Percentiles rank a stretch among this genome's conserved stretches.
Evolutionary conservation across 1,140 invertebrate genomes (phyloP).

Genomic region (Procambarus clarkii): DNA sequence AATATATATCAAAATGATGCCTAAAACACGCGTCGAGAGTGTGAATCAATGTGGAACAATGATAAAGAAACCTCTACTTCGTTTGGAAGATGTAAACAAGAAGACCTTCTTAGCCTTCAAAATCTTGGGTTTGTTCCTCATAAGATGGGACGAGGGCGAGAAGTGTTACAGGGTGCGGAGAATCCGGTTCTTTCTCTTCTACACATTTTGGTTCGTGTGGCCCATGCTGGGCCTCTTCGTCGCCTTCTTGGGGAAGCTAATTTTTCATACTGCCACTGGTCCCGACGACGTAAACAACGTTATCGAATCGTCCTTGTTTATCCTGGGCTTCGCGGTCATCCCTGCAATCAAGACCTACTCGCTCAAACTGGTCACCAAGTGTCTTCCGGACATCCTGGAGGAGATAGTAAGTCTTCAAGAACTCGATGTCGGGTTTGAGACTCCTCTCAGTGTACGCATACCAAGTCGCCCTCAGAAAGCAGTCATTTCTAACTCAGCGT

Average conservation of each 20-base stretch:
- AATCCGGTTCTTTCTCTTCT: not conserved
- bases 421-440: not conserved
- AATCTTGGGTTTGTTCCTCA: not conserved
- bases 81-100: not conserved
- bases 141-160: not conserved
- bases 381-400: not conserved
- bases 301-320: not conserved
- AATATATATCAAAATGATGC: not conserved
- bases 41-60: too few species aligned
- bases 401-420: not conserved
- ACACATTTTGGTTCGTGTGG: slow-evolving; percentile 11
- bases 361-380: not conserved
- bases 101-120: not conserved
- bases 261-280: not conserved
- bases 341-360: slow-evolving; percentile 24
- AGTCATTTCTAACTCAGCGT: too few species aligned
- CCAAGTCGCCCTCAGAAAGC: not conserved
- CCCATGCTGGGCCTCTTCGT: not conserved
- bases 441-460: not conserved
- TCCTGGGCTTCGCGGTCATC: slow-evolving; percentile 5
- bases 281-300: not conserved
- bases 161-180: not conserved
- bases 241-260: not conserved
- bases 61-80: too few species aligned
- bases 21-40: too few species aligned